Evolutionary conservation across 2,888 invertebrate genomes (phyloP).

Genomic region (Ferdinandea cuprea): DNA sequence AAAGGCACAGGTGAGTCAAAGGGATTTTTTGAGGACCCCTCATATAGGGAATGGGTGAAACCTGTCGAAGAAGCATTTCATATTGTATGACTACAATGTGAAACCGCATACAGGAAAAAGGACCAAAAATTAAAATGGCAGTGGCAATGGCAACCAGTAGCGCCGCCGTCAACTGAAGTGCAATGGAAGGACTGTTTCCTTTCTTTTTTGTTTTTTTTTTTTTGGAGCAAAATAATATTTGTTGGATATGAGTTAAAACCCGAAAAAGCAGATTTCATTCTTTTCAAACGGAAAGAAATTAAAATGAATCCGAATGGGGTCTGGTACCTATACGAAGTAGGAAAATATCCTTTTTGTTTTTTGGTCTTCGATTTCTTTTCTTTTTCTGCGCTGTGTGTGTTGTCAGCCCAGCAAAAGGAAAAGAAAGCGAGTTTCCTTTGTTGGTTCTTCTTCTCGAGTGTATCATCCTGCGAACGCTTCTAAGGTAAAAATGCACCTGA

Average conservation of each 20-base stretch:
- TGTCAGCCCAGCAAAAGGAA: constrained; percentile 50
- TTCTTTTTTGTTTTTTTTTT: no score
- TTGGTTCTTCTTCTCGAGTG: constrained; percentile 49
- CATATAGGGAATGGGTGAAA: constrained; percentile 1
- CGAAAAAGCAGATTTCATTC: constrained; percentile 47
- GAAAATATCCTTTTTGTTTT: constrained; percentile 45
- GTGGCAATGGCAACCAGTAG: constrained; percentile 5
- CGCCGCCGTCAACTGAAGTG: constrained; percentile 62
- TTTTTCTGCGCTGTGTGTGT: constrained; percentile 47
- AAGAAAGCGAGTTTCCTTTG: constrained; percentile 64
- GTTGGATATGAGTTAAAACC: neutral
- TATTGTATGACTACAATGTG: constrained; percentile 22
- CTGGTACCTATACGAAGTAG: constrained; percentile 30
- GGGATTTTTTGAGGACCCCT: constrained; percentile 18
- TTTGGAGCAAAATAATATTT: constrained; percentile 20
- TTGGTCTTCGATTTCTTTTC: constrained; percentile 46
- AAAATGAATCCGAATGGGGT: constrained; percentile 54
- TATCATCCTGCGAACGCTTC: constrained; percentile 1
- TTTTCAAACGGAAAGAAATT: constrained; percentile 69
- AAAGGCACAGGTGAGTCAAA: constrained; percentile 60
- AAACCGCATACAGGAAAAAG: constrained; percentile 64
- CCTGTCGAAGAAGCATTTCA: constrained; percentile 48
- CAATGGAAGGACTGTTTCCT: constrained; percentile 67
- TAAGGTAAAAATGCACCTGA: constrained; percentile 64
- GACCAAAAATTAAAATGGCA: constrained; percentile 50